Evolutionary conservation across 2,797 vertebrate genomes (phyloP).

Genomic region (Danio tinwini): DNA sequence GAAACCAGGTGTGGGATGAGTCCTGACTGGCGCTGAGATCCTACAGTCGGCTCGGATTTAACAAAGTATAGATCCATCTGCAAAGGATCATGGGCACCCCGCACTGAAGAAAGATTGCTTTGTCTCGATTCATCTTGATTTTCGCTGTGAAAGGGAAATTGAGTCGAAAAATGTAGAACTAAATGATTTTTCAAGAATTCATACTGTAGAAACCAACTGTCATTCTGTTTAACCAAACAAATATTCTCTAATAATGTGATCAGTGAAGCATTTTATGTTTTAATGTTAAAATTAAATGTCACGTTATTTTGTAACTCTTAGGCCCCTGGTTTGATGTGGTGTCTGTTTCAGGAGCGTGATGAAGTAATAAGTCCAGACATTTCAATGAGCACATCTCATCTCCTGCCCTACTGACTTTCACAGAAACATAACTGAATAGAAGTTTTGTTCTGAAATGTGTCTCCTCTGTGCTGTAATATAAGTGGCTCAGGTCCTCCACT

Average conservation of each 20-base stretch:
- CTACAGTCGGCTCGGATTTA: conserved; percentile 40
- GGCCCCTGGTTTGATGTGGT: not conserved
- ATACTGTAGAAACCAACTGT: conserved; percentile 3
- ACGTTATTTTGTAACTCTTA: not conserved
- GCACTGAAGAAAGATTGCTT: conserved; percentile 34
- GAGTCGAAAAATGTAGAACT: not conserved
- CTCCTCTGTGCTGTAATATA: conserved; percentile 26
- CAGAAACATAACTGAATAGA: conserved; percentile 37
- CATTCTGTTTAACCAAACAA: not conserved
- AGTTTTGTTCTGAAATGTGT: conserved; percentile 27
- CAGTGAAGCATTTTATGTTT: not conserved
- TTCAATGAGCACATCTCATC: conserved; percentile 11
- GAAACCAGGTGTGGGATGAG: conserved; percentile 54
- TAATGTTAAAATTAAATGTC: not conserved
- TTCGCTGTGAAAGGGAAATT: conserved; percentile 5
- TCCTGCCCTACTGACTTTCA: not conserved
- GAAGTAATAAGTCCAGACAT: conserved; percentile 11
- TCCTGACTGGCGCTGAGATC: conserved; percentile 38
- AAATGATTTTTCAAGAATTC: conserved; percentile 3
- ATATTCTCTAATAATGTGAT: not conserved
- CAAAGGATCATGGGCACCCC: conserved; percentile 21
- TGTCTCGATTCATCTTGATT: conserved; percentile 17
- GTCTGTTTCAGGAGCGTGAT: conserved; percentile 12
- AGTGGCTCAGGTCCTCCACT: conserved; percentile 15
- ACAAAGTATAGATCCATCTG: conserved; percentile 6